Evolutionary conservation across 2,797 vertebrate genomes (phyloP).

Genomic region (Heliangelus exortis): DNA sequence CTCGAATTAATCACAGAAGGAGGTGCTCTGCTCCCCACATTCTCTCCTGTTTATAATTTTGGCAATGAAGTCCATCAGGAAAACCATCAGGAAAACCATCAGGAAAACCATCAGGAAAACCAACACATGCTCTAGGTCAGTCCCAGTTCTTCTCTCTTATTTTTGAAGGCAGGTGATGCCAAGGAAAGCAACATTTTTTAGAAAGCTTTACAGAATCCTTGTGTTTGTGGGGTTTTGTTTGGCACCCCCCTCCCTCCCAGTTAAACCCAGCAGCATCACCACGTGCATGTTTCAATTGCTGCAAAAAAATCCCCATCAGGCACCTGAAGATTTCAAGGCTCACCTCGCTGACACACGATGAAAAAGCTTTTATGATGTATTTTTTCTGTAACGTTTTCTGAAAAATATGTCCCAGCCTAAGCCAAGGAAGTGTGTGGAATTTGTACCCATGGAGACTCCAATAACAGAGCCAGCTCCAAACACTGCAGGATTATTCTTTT

Average conservation of each 20-base stretch:
- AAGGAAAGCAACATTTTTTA: background rate
- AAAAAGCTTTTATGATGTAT: background rate
- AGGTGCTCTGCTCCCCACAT: background rate
- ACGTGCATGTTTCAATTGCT: fast-evolving
- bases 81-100: background rate
- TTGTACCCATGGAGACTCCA: conserved; percentile 65
- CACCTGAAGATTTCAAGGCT: background rate
- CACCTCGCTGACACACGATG: background rate
- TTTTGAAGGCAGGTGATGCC: background rate
- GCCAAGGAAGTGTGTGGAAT: conserved; percentile 57
- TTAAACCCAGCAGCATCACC: background rate
- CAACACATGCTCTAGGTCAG: fast-evolving
- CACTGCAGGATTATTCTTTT: background rate
- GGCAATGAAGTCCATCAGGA: too few species aligned
- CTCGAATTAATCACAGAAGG: background rate
- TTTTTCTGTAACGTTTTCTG: conserved; percentile 33
- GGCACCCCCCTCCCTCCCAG: fast-evolving
- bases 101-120: background rate
- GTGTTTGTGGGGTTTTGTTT: background rate
- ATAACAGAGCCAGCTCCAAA: conserved; percentile 53
- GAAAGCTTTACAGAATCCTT: background rate
- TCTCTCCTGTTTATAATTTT: background rate
- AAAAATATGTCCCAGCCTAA: conserved; percentile 28
- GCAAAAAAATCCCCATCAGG: background rate
- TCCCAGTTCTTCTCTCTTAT: background rate